These are phyloP conservation scores for Bathybates hornii DNA, from an alignment of 2,113 vertebrate genomes.

Conservation along the genomic window DNA sequence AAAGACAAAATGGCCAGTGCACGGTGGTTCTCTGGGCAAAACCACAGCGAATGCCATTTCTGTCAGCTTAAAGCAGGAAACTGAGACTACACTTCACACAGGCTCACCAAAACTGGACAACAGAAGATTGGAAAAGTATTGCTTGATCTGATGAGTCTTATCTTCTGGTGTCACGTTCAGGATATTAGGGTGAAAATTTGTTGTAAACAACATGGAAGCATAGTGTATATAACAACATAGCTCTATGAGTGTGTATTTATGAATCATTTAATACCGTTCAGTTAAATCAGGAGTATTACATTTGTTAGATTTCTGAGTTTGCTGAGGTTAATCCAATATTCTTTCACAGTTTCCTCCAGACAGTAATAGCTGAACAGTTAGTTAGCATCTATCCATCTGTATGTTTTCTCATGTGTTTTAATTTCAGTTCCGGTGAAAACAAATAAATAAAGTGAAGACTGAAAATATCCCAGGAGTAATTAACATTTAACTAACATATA, in stretches of 20 bases:
- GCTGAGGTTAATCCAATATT: not conserved
- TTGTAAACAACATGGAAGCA: not conserved
- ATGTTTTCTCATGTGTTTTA: not conserved
- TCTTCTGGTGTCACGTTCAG: not conserved
- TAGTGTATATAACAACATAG: not conserved
- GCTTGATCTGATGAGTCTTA: not conserved
- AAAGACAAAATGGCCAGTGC: not conserved
- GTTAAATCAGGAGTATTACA: not conserved
- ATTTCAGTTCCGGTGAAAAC: not conserved
- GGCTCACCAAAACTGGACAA: not conserved
- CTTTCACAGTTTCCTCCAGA: not conserved
- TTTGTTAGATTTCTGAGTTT: not conserved
- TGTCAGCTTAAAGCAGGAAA: not conserved
- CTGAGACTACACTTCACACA: not conserved
- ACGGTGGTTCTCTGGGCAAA: not conserved
- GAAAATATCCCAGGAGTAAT: not conserved
- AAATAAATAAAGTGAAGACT: not conserved
- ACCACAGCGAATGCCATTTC: not conserved
- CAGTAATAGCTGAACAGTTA: not conserved
- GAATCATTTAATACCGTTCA: not conserved
- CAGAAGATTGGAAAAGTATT: not conserved
- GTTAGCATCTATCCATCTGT: not conserved
- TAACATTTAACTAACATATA: slow-evolving; percentile 51
- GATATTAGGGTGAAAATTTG: not conserved
- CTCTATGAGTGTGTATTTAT: not conserved